Percentiles rank a stretch among this genome's conserved stretches.
Evolutionary conservation across 2,113 vertebrate genomes (phyloP).

Genomic region (Epinephelus lanceolatus): DNA sequence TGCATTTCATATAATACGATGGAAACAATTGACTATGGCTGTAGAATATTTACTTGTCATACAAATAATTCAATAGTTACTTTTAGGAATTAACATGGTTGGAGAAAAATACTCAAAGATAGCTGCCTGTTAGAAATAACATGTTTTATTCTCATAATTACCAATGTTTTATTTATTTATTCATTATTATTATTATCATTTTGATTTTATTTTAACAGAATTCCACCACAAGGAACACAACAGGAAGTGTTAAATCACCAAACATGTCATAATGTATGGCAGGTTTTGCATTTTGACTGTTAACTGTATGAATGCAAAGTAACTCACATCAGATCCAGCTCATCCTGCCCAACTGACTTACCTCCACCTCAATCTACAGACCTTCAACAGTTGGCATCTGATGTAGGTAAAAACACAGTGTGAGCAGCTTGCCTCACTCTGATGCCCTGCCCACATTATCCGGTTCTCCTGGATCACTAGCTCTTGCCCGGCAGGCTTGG

Average conservation of each 20-base stretch:
- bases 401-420: constrained; percentile 84
- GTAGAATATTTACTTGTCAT: not conserved
- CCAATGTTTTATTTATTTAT: no score
- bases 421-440: constrained; percentile 84
- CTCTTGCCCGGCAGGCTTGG: constrained; percentile 76
- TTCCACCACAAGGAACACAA: not conserved
- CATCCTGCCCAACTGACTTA: constrained; percentile 67
- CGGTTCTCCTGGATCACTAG: constrained; percentile 79
- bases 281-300: not conserved
- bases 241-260: not conserved
- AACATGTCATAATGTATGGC: no score
- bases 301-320: constrained; percentile 7
- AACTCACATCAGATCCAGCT: constrained; percentile 28
- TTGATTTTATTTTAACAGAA: not conserved
- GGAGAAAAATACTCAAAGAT: not conserved
- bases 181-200: not conserved
- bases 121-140: not conserved
- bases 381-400: constrained; percentile 83
- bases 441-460: constrained; percentile 80
- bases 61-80: not conserved
- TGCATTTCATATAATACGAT: no score
- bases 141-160: not conserved
- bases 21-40: no score
- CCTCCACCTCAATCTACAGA: constrained; percentile 83
- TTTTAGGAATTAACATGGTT: not conserved